These are phyloP conservation scores for Vanessa cardui DNA, from an alignment of 2,888 invertebrate species.

Conservation along the genomic window DNA sequence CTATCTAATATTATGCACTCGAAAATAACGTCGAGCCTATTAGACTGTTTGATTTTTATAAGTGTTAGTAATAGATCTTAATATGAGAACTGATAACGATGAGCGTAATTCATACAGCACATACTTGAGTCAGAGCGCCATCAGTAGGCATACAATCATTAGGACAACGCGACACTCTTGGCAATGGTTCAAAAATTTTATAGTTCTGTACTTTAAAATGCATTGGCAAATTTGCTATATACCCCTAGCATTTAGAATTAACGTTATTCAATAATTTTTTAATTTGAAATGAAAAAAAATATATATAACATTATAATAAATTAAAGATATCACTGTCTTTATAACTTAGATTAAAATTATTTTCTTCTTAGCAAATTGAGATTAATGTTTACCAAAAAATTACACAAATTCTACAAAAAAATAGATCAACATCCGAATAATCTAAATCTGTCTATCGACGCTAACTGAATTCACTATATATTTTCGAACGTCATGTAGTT, in stretches of 20 bases:
- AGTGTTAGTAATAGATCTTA: neutral
- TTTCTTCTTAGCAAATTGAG: neutral
- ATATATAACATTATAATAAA: no score
- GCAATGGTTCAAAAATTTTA: conserved; percentile 27
- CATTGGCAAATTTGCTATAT: neutral
- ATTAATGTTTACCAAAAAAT: neutral
- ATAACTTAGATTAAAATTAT: neutral
- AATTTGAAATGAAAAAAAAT: no score
- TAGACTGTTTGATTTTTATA: neutral
- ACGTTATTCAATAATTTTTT: neutral
- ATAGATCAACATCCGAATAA: neutral
- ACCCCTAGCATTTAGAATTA: neutral
- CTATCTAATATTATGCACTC: no score
- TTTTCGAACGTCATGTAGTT: conserved; percentile 12
- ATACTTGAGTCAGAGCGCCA: conserved; percentile 24
- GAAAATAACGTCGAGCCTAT: no score
- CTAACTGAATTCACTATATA: conserved; percentile 13
- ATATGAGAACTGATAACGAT: conserved; percentile 10
- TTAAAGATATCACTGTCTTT: no score
- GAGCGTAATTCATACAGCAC: conserved; percentile 17
- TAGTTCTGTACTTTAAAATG: conserved; percentile 9
- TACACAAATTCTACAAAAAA: neutral
- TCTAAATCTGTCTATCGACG: neutral
- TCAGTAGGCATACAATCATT: conserved; percentile 26
- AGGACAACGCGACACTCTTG: conserved; percentile 31